phyloP scores from a whole-genome alignment of 2,113 vertebrate genomes.

The Phylloscopus trochilus region DNA sequence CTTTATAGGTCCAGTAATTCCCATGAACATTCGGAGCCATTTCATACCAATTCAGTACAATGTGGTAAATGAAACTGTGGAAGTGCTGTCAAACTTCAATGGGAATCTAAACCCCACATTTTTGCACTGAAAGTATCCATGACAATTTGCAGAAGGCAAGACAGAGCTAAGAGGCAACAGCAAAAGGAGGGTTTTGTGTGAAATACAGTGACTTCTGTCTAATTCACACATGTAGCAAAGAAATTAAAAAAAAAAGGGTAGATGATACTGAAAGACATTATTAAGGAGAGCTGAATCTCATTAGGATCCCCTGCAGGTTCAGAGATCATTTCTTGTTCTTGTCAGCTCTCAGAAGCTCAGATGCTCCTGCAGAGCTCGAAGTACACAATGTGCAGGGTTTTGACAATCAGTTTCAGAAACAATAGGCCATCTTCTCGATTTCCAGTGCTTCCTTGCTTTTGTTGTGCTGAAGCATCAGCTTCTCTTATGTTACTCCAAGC shows the following conservation, averaged over 20 bases:
- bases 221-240: background rate
- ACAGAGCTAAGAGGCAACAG: background rate
- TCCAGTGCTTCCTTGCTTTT: background rate
- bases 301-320: background rate
- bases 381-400: background rate
- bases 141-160: background rate
- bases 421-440: background rate
- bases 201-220: background rate
- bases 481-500: background rate
- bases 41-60: background rate
- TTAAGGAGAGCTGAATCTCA: background rate
- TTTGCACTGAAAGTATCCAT: background rate
- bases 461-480: background rate
- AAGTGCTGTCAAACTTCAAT: background rate
- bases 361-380: background rate
- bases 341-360: background rate
- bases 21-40: background rate
- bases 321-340: conserved; percentile 4
- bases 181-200: background rate
- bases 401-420: background rate
- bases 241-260: background rate
- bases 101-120: background rate
- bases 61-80: background rate
- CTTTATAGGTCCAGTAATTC: background rate
- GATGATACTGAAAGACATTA: background rate